phyloP scores from a whole-genome alignment of 2,113 vertebrate species.

The Xenopus laevis region DNA sequence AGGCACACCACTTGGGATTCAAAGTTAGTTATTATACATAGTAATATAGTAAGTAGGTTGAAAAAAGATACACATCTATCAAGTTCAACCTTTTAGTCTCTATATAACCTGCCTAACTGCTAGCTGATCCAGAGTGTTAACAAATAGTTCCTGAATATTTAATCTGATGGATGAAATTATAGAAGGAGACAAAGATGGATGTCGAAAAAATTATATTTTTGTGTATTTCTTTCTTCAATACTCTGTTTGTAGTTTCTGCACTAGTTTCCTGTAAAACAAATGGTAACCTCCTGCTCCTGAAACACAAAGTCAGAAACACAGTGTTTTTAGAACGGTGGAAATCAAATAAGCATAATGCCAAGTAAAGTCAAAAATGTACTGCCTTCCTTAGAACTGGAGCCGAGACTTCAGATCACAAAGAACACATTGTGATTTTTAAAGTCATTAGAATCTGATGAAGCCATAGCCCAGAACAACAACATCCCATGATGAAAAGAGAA shows the following conservation, averaged over 20 bases:
- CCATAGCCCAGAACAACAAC: conserved; percentile 31
- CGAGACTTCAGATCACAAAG: conserved; percentile 28
- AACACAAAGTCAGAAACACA: not conserved
- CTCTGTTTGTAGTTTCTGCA: not conserved
- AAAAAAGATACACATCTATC: no score
- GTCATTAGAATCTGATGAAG: conserved; percentile 38
- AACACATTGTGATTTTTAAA: conserved; percentile 39
- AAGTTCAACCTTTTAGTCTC: no score
- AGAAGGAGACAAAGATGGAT: no score
- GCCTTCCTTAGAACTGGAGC: conserved; percentile 4
- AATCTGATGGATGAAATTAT: no score
- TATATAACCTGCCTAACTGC: no score
- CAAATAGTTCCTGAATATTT: no score
- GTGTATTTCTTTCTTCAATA: no score
- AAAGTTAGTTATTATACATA: no score
- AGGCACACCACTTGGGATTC: no score
- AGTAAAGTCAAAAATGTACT: conserved; percentile 14
- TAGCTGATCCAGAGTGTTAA: no score
- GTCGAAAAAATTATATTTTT: no score
- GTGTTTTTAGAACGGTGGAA: not conserved
- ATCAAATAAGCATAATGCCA: conserved; percentile 12
- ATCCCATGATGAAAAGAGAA: conserved; percentile 37
- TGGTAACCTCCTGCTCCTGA: not conserved
- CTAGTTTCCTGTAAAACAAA: not conserved
- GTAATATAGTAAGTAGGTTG: no score